Percentiles rank a stretch among this genome's conserved stretches.
These are phyloP conservation scores for Urocyon cinereoargenteus DNA, from an alignment of 2,797 vertebrate genomes.

Conservation along the genomic window DNA sequence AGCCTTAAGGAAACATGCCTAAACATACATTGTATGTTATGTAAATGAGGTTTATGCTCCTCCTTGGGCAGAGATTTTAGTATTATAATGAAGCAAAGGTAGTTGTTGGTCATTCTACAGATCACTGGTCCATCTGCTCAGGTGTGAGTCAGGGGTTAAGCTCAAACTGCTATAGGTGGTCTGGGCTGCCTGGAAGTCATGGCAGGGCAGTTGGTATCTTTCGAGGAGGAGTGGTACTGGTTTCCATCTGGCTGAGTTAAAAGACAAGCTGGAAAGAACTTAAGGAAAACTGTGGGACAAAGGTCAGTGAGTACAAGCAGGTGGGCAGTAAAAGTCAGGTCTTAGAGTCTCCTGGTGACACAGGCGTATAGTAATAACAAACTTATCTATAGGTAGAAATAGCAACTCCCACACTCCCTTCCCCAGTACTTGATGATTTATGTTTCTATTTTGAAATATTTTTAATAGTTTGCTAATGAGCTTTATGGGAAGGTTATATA, in stretches of 20 bases:
- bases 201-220: neutral
- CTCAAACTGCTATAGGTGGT: neutral
- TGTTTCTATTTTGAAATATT: neutral
- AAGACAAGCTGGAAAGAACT: neutral
- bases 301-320: neutral
- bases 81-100: neutral
- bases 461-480: neutral
- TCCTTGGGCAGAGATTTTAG: neutral
- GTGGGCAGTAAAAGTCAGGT: neutral
- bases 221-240: neutral
- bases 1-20: neutral
- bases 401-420: neutral
- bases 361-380: neutral
- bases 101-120: neutral
- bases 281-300: neutral
- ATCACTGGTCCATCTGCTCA: neutral
- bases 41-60: neutral
- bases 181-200: neutral
- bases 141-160: neutral
- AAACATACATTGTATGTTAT: neutral
- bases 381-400: neutral
- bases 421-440: neutral
- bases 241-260: neutral
- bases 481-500: neutral
- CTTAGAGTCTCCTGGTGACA: neutral